Percentiles rank a stretch among this genome's conserved stretches.
Evolutionary conservation across 2,797 vertebrate species (phyloP).

Genomic region (Gymnothorax javanicus): DNA sequence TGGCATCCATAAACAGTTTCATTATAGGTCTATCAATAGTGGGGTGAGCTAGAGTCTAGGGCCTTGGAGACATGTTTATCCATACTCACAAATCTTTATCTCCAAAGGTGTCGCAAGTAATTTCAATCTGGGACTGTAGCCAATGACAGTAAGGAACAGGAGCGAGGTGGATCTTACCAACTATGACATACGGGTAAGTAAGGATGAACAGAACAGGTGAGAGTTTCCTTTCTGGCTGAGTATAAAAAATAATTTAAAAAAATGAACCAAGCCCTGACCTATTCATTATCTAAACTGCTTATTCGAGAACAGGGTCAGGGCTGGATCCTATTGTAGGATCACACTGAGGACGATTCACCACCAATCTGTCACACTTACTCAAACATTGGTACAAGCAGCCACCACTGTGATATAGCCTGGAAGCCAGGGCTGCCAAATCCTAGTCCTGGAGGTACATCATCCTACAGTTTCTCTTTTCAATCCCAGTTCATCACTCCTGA

Average conservation of each 20-base stretch:
- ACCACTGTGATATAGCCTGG: too few species aligned
- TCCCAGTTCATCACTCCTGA: too few species aligned
- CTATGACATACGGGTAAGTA: background rate
- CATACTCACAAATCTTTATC: constrained; percentile 29
- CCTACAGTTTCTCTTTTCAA: too few species aligned
- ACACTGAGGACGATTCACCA: too few species aligned
- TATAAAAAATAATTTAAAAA: background rate
- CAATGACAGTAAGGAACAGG: constrained; percentile 18
- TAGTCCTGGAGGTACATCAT: too few species aligned
- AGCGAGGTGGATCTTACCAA: constrained; percentile 24
- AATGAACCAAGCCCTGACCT: background rate
- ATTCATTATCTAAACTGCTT: too few species aligned
- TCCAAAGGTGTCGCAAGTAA: constrained; percentile 33
- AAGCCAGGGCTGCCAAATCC: too few species aligned
- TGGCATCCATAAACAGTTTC: constrained; percentile 4
- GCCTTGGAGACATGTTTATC: background rate
- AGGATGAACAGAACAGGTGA: background rate
- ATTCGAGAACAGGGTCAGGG: too few species aligned
- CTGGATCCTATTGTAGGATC: too few species aligned
- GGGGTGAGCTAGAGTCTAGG: background rate
- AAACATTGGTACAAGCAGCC: too few species aligned
- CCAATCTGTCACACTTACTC: too few species aligned
- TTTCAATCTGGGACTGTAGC: constrained; percentile 8
- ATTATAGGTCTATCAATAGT: constrained; percentile 15
- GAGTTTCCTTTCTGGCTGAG: background rate